A percentile compares a stretch with the other conserved stretches of the same genome.
These are phyloP conservation scores for Holotrichia oblita DNA, from an alignment of 1,140 invertebrate genomes.

Conservation along the genomic window DNA sequence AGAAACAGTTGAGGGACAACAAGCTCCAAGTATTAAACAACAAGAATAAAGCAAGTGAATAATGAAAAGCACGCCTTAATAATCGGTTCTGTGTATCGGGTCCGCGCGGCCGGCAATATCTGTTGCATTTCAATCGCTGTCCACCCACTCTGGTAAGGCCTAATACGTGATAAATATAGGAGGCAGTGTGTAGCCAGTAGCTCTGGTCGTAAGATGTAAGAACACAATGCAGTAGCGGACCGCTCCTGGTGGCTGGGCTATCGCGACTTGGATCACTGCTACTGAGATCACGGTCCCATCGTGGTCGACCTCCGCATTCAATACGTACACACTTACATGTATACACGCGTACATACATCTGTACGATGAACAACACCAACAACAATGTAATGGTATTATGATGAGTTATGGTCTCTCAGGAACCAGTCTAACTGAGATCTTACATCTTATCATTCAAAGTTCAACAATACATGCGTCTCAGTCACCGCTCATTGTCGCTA, in stretches of 20 bases:
- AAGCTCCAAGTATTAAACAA: too few relatives aligned
- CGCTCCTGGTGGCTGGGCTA: constrained; percentile 44
- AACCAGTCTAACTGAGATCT: constrained; percentile 45
- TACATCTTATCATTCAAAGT: constrained; percentile 43
- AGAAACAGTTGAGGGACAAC: neutral
- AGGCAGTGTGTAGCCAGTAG: constrained; percentile 43
- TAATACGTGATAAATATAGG: constrained; percentile 42
- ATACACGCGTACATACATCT: constrained; percentile 11
- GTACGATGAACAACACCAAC: constrained; percentile 34
- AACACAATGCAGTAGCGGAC: constrained; percentile 46
- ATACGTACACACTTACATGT: constrained; percentile 37
- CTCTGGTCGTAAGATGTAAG: constrained; percentile 43
- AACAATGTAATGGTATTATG: constrained; percentile 45
- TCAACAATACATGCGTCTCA: constrained; percentile 33
- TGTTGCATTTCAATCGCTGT: constrained; percentile 40
- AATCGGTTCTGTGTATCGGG: constrained; percentile 37
- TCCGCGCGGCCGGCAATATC: constrained; percentile 38
- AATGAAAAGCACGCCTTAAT: constrained; percentile 38
- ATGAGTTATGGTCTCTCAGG: constrained; percentile 43
- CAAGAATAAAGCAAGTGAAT: constrained; percentile 19
- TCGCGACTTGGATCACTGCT: constrained; percentile 44
- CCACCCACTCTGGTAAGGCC: constrained; percentile 37
- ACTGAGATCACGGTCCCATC: constrained; percentile 45
- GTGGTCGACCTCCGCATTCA: constrained; percentile 44
- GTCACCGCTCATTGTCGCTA: constrained; percentile 36